phyloP scores from a whole-genome alignment of 2,797 vertebrate species.

The Cyclopterus lumpus region DNA sequence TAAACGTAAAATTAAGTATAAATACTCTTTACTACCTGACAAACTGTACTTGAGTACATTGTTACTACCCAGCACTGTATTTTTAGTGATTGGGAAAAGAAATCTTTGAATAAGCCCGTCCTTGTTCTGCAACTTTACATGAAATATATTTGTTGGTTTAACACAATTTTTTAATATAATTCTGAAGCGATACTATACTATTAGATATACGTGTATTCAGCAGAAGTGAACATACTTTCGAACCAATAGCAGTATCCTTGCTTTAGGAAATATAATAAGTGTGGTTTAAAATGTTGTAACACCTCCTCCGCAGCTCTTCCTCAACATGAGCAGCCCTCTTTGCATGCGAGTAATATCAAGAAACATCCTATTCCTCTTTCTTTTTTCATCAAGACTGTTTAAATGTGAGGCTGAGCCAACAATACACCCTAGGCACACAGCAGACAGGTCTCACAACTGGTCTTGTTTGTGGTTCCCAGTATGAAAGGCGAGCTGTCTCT shows the following conservation, averaged over 20 bases:
- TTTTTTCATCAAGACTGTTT: neutral
- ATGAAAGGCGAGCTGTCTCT: slow-evolving; percentile 31
- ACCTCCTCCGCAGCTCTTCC: slow-evolving; percentile 7
- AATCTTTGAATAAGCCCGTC: too few species aligned
- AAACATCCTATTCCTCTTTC: neutral
- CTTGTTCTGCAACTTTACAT: neutral
- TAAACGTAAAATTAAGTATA: neutral
- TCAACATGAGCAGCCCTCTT: neutral
- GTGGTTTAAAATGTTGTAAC: slow-evolving; percentile 26
- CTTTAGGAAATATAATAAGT: slow-evolving; percentile 25
- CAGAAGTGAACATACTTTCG: neutral
- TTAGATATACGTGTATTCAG: slow-evolving; percentile 5
- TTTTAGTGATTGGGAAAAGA: neutral
- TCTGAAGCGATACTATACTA: neutral
- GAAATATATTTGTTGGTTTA: neutral
- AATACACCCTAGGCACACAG: slow-evolving; percentile 1
- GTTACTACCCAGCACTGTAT: neutral
- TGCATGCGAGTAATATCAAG: slow-evolving; percentile 5
- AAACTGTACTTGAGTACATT: neutral
- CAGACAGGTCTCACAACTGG: slow-evolving; percentile 7
- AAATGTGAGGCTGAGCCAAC: slow-evolving; percentile 4
- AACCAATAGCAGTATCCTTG: slow-evolving; percentile 2
- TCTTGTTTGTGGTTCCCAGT: neutral
- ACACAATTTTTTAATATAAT: neutral
- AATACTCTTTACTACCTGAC: neutral